Percentiles rank a stretch among this genome's conserved stretches.
Conservation (phyloP, 2,888 invertebrate genomes). For the Dugesia japonica region DNA sequence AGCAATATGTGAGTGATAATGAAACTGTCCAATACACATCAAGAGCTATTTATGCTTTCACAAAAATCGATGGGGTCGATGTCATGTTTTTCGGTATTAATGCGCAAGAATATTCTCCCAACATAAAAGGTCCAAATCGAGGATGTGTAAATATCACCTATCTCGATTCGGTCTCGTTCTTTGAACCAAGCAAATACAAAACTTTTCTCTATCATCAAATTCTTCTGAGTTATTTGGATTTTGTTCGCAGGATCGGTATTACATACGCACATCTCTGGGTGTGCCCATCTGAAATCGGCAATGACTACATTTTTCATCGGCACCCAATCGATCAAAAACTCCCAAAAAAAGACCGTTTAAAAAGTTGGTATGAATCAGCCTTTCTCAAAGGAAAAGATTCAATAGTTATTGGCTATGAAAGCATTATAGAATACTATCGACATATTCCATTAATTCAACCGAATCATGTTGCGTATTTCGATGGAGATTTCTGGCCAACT, state of each 20-base stretch:
- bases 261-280: background rate
- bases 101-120: background rate
- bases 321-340: background rate
- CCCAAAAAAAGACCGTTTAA: background rate
- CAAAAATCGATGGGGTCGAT: background rate
- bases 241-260: background rate
- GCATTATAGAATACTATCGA: background rate
- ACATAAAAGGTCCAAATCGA: background rate
- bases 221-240: background rate
- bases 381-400: background rate
- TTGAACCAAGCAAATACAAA: background rate
- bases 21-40: background rate
- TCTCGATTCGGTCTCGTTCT: background rate
- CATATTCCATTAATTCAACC: background rate
- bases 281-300: background rate
- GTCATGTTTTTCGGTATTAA: background rate
- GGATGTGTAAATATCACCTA: background rate
- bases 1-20: background rate
- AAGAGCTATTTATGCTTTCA: background rate
- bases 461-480: background rate
- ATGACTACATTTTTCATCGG: background rate
- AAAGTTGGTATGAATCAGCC: background rate
- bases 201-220: background rate
- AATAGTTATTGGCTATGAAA: background rate
- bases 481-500: background rate